A percentile compares a stretch with the other conserved stretches of the same genome.
phyloP scores from a whole-genome alignment of 1,140 invertebrate species.

The Drosophila sp. region DNA sequence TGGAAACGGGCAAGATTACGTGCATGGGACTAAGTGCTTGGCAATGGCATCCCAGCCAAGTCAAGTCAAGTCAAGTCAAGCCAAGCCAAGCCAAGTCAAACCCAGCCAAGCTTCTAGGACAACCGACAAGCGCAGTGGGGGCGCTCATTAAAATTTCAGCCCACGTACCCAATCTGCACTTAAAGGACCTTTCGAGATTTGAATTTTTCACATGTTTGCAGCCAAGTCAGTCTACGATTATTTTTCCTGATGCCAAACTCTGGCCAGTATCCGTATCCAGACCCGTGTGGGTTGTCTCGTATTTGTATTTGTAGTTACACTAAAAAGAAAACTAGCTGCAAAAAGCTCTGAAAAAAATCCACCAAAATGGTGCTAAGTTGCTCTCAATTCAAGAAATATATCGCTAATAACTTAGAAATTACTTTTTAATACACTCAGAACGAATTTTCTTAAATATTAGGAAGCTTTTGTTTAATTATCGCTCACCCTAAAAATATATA shows the following conservation, averaged over 20 bases:
- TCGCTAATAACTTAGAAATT: too few species aligned
- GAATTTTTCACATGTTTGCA: conserved; percentile 78
- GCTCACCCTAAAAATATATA: too few species aligned
- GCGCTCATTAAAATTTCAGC: conserved; percentile 77
- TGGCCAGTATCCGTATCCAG: conserved; percentile 1
- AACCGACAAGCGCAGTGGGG: conserved; percentile 22
- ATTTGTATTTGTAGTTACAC: not conserved
- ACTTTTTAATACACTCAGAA: too few species aligned
- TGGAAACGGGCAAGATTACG: conserved; percentile 11
- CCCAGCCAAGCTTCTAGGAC: conserved; percentile 25
- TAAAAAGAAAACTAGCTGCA: too few species aligned
- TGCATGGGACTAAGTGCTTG: conserved; percentile 58
- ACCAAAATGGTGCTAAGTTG: too few species aligned
- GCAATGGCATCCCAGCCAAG: conserved; percentile 28
- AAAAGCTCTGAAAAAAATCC: not conserved
- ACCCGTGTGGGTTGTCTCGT: not conserved
- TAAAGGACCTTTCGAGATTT: conserved; percentile 78
- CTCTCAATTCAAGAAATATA: too few species aligned
- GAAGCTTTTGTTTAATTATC: too few species aligned
- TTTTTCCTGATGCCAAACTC: conserved; percentile 20
- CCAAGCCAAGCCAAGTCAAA: not conserved
- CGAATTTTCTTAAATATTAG: too few species aligned
- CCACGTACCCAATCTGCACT: conserved; percentile 79
- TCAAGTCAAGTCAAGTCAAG: conserved; percentile 10
- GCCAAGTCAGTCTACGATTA: conserved; percentile 38